Base-by-base conservation (phyloP, 2,797 vertebrate genomes). In the Danionella dracula region DNA sequence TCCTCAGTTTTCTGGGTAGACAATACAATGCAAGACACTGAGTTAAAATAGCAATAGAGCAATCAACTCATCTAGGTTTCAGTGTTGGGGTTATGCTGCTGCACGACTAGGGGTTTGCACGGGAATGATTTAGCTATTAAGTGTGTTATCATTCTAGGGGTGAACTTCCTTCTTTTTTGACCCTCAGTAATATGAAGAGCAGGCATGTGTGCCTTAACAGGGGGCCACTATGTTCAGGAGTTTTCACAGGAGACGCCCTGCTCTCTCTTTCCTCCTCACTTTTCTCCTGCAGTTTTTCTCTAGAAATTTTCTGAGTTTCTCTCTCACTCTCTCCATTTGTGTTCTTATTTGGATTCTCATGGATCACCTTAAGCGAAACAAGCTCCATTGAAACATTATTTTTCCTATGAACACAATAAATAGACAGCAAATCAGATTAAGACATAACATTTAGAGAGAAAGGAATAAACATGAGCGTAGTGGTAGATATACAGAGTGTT, bases 161-260 rank as follows among this genome's bases (percentile, higher is more conserved):
- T 57, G 38, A 42, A 37, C 41, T 44, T 51, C 23, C 4, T 37
- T 54, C 48, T 32, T 44, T 53, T 19, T 23, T 45, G 38, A 55
- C 51, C 32, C n/a, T 35, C 11, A 44, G 45, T 57, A 17, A 50
- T 72, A 85, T 87, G 80, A 89, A 90, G 79, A 79, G 76, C 68
- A 70, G 72, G 78, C 76, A 75, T 90, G 87, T 90, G 71, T 73
- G 77, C 80, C 71, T 55, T 82, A 81, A 89, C 86, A 89, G 86
- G 82, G 69, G 62, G 55, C 80, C 75, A 85, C 83, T 90, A 85
- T 90, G 63, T 76, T 80, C 69, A 69, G 64, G 68, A 37, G 74
- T 84, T 87, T 84, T 83, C 79, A 65, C 76, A 86, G 75, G 75
- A 80, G 76, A 86, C 85, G 78, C 85, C 85, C 80, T 62, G 40